Evolutionary conservation across 2,113 vertebrate species (phyloP), one percentile per base, ranked within the genome.

Genomic region (Tachycineta bicolor): DNA sequence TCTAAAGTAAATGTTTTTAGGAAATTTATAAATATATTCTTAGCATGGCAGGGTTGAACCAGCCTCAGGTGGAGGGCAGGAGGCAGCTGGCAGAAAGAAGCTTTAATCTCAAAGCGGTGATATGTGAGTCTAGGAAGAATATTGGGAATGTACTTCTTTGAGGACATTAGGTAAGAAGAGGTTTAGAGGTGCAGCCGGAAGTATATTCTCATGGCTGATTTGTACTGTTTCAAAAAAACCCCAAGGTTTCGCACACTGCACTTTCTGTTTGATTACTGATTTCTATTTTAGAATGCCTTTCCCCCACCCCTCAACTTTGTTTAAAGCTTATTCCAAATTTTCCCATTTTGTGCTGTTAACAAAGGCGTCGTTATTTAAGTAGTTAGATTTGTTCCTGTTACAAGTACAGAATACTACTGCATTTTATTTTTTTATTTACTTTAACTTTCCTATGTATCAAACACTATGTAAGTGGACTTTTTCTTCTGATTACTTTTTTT

Each of bases 291-390:
- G n/a, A 39, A 21, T 60, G 7, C 11, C 3, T 37, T 28, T 1
- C 0, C 0, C 7, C 3, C 12, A 6, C 7, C 3, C 12, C 44
- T 3, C 18, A 6, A 8, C 17, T 67, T 59, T 29, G 9, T n/a
- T 44, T 25, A 7, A 39, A 24, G 26, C 46, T 60, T 46, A n/a
- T 68, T 33, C n/a, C 23, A 37, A 64, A 50, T 25, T 47, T 87
- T 44, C 16, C 78, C 18, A 19, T 39, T 68, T 67, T 69, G 1
- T 69, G 11, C 8, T 89, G 23, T 94, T 95, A 69, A n/a, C 14
- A 65, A 16, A 47, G 67, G 6, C 70, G 47, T 73, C 24, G 28
- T 56, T 73, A 56, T 69, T 77, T 56, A 41, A 60, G n/a, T 50
- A 55, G 68, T 15, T 59, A 47, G 11, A 25, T 46, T 71, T 94